Conservation (phyloP, 2,888 invertebrate species). For the Nipponacmea schrenckii region DNA sequence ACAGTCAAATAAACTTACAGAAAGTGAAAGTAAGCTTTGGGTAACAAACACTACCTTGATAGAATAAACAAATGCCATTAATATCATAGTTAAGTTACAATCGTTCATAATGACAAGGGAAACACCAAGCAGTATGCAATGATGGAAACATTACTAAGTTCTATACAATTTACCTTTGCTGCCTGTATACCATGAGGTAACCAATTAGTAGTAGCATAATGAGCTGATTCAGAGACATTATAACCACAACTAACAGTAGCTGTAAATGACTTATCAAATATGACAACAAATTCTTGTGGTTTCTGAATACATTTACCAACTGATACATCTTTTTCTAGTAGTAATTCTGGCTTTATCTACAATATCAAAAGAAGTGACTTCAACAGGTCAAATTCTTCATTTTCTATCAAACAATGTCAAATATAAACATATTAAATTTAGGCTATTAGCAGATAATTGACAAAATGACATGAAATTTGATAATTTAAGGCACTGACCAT, state of each 20-base stretch:
- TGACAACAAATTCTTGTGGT: constrained; percentile 88
- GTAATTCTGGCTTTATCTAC: constrained; percentile 80
- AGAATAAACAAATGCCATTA: no score
- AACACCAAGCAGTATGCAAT: no score
- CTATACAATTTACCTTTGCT: constrained; percentile 72
- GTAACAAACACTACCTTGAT: no score
- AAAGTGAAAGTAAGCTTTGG: no score
- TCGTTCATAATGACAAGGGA: no score
- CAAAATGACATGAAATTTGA: no score
- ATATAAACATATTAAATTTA: background rate
- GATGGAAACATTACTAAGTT: no score
- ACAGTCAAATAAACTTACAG: no score
- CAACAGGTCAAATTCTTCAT: background rate
- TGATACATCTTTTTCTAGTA: constrained; percentile 81
- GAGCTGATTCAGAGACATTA: constrained; percentile 90
- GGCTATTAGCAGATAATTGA: background rate
- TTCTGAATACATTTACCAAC: constrained; percentile 84
- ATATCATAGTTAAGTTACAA: no score
- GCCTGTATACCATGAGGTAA: constrained; percentile 78
- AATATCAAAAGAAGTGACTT: constrained; percentile 13
- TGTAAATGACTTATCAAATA: constrained; percentile 89
- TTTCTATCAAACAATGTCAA: background rate
- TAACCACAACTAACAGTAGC: constrained; percentile 89
- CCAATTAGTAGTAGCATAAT: constrained; percentile 87
- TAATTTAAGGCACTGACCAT: constrained; percentile 73